Evolutionary conservation across 92 coral and sea anemone species (phyloP), one percentile per base, ranked within the genome.

Genomic region (Epizoanthus fatuus): DNA sequence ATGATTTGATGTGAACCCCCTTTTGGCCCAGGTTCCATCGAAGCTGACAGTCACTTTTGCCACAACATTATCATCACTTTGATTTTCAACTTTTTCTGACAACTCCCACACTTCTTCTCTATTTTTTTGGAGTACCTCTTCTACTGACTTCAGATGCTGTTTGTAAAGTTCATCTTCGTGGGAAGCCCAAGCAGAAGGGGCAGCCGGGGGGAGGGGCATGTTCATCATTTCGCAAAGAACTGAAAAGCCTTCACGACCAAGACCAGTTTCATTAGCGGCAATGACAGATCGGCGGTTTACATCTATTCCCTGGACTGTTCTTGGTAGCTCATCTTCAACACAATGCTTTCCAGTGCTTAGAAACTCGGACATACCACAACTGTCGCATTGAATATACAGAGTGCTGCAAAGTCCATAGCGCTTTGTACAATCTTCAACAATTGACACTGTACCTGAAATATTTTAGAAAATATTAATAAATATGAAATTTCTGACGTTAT

Each of bases 101-200:
- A 57, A 12, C n/a, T 76, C 69, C 16, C 63, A 53, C 13, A 8
- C 38, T 63, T 75, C 81, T 39, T 54, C 57, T 44, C 80, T 15
- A 60, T 75, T 54, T 49, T 19, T 71, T 45, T 47, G 8, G 4
- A 73, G 15, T 6, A 3, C 62, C 29, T 44, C 87, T 42, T 83
- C 15, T 32, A 40, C 63, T 2, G 79, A 71, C 9, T 0, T 17
- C 9, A 20, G 69, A 58, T 84, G 63, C 10, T 71, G 80, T 20
- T 72, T 4, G 69, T 54, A 57, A 40, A 58, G 73, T 29, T 54
- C 81, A n/a, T 57, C 72, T 11, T 84, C 72, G 29, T 83, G 87
- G 19, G 55, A 29, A 4, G 66, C 45, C 80, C 80, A 57, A 15
- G 80, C 37, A 60, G 15, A 7, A 19, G 66, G 22, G 52, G 55